phyloP scores from a whole-genome alignment of 2,797 vertebrate species.

The Lerista edwardsae region DNA sequence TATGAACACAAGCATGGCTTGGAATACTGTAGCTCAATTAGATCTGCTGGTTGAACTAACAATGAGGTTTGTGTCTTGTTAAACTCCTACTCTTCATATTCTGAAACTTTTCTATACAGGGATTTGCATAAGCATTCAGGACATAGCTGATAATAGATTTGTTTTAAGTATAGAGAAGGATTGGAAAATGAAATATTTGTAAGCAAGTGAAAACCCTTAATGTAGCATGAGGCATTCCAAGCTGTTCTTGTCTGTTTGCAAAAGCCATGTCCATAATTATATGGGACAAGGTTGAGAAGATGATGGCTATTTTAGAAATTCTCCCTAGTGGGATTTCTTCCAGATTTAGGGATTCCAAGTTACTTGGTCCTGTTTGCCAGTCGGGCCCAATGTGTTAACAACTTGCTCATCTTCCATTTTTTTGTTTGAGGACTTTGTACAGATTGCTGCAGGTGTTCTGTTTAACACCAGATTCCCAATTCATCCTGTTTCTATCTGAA shows the following conservation, averaged over 20 bases:
- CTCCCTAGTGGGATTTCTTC: background rate
- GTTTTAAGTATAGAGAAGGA: conserved; percentile 47
- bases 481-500: no score
- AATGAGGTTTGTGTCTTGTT: conserved; percentile 59
- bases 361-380: background rate
- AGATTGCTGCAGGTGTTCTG: no score
- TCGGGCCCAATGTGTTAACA: background rate
- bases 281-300: background rate
- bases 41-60: conserved; percentile 54
- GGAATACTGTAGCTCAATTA: conserved; percentile 59
- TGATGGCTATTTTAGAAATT: background rate
- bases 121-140: conserved; percentile 59
- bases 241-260: conserved; percentile 19
- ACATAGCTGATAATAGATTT: conserved; percentile 50
- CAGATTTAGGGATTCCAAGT: background rate
- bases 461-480: no score
- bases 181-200: conserved; percentile 40
- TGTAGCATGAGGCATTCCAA: conserved; percentile 26
- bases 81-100: conserved; percentile 62
- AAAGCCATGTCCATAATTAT: background rate
- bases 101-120: conserved; percentile 53
- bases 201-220: conserved; percentile 50
- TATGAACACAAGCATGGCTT: conserved; percentile 49
- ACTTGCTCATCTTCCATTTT: no score
- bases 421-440: no score